Conservation (phyloP, 1,140 invertebrate species). For the Cotesia typhae region DNA sequence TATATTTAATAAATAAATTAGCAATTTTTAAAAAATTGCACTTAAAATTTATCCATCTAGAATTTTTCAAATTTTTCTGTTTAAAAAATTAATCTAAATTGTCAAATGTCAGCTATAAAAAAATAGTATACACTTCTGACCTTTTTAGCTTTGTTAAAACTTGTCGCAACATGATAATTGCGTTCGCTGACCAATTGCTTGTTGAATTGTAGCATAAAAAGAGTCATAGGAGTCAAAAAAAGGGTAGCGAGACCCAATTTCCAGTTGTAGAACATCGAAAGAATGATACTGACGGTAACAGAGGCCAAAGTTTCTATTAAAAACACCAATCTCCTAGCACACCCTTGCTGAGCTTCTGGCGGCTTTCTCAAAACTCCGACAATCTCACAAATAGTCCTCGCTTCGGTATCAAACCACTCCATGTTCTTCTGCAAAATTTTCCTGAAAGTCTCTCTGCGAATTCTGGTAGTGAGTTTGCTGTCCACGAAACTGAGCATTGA, state of each 20-base stretch:
- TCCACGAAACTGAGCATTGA: constrained; percentile 18
- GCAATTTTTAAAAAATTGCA: too few relatives aligned
- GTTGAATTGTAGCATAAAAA: constrained; percentile 5
- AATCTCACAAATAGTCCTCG: constrained; percentile 7
- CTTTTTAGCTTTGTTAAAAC: constrained; percentile 14
- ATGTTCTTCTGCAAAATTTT: constrained; percentile 25
- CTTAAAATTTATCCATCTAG: too few relatives aligned
- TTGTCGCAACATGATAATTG: not conserved
- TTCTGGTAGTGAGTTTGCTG: constrained; percentile 21
- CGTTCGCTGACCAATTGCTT: not conserved
- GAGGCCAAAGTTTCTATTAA: constrained; percentile 19
- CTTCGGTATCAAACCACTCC: constrained; percentile 28
- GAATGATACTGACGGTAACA: constrained; percentile 15
- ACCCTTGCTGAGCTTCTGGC: constrained; percentile 1
- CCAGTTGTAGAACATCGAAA: constrained; percentile 25
- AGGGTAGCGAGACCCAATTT: constrained; percentile 22
- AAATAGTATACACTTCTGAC: not conserved
- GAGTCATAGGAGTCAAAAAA: constrained; percentile 19
- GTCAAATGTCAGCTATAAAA: not conserved
- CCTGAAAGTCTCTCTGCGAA: constrained; percentile 16
- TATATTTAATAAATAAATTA: too few relatives aligned
- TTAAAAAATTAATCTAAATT: too few relatives aligned
- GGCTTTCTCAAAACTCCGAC: not conserved
- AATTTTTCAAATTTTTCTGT: too few relatives aligned
- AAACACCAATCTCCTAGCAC: constrained; percentile 19